Base-by-base conservation (phyloP, 37 sponge, comb jelly and placozoan species). In the Beroe ovata region DNA sequence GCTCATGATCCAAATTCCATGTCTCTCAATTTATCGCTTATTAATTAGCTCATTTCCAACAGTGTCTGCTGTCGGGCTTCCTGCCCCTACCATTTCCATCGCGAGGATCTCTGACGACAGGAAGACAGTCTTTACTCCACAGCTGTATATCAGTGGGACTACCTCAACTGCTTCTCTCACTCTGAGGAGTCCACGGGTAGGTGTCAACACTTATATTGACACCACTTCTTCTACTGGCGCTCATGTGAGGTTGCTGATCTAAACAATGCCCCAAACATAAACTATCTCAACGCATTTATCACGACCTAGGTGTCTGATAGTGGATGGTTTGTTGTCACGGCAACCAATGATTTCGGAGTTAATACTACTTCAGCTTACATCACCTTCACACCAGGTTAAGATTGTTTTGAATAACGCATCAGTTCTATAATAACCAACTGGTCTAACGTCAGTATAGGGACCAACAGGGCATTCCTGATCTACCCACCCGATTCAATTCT, bases 61-160 rank as follows among this genome's bases (percentile, higher is more conserved):
- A 77, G 84, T 40, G 6, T 77, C 84, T 77, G 84, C 84, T 30
- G 35, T 77, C 33, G 84, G 84, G 23, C 84, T 77, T 23, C 84
- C 84, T 3, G 54, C 84, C 25, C 84, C 84, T 20, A 35, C 18
- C 16, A 77, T 77, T 20, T n/a, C 4, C 0, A 42, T 77, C 3
- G 20, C 84, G 3, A 38, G 28, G 38, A 21, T 77, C 20, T 32
- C 84, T 2, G 54, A 40, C 2, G 54, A 39, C 8, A 40, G 21
- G 8, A 26, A 77, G 84, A 42, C 33, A 1, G 42, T 77, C 2
- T 77, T 77, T 26, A 77, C 39, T 21, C 84, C 84, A 3, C 19
- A 41, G n/a, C 36, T 77, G 26, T 30, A 32, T 1, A 77, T 54
- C 38, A 77, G 38, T 3, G 84, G 84, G 0, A 77, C 54, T 19